Base-by-base conservation (phyloP, 1,140 invertebrate species). In the Drosophila littoralis region DNA sequence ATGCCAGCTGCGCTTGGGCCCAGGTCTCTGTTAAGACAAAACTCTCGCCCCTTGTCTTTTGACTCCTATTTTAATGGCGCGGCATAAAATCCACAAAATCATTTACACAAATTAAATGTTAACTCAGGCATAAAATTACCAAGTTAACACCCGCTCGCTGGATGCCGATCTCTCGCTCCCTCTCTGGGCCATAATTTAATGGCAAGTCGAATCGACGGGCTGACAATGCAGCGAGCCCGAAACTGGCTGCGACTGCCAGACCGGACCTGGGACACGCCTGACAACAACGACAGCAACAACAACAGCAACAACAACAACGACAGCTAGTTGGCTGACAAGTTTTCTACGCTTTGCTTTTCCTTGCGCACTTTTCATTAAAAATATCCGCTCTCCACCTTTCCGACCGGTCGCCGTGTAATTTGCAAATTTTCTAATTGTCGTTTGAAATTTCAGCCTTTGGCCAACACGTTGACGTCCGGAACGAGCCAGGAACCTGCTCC, bases 101-200 rank as follows among this genome's bases (percentile, higher is more conserved):
- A 89, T 89, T 89, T 89, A 72, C 84, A 84, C 81, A 89, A 89
- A 89, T 89, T 89, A 89, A 89, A 89, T 84, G 84, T 84, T 84
- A 84, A 81, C 80, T 89, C 84, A 77, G 89, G 89, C 89, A 91
- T 91, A 91, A 91, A 91, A 91, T 91, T 91, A 91, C 81, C 89
- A 91, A 85, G 79, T 91, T 91, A 91, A 91, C 89, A 91, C 89
- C 89, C 89, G 89, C 80, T 80, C 63, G 64, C 45, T 66, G 46
- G 7, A 22, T 28, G 10, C 12, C 15, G 7, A 17, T 28, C 22
- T 9, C 3, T 10, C 8, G 10, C 59, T 50, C 10, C 8, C 48
- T 17, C 17, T 8, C 13, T 43, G 60, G 61, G 46, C 63, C 69
- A 65, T 72, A 77, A 73, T 54, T 73, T 73, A 77, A 68, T 32